These are phyloP conservation scores for Eupsittula cactorum DNA, from an alignment of 2,113 vertebrate genomes.

Conservation along the genomic window DNA sequence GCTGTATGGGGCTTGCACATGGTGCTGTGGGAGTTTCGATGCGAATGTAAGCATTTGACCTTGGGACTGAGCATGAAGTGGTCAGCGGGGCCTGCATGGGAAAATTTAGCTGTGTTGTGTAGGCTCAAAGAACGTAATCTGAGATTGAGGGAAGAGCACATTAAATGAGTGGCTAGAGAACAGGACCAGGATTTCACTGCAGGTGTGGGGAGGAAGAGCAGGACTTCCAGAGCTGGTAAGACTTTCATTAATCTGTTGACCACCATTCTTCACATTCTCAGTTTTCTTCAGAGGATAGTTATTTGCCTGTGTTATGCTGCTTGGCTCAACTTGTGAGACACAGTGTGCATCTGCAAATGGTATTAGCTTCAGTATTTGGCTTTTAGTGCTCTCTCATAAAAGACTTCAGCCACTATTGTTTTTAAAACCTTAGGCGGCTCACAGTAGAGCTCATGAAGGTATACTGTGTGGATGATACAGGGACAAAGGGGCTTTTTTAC, in stretches of 20 bases:
- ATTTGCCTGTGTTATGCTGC: not conserved
- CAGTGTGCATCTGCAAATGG: not conserved
- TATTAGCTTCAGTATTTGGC: not conserved
- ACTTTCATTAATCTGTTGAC: not conserved
- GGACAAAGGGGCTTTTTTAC: not conserved
- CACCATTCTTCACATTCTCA: not conserved
- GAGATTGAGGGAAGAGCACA: not conserved
- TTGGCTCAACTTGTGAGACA: not conserved
- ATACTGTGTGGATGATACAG: not conserved
- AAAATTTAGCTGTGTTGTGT: not conserved
- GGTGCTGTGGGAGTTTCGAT: not conserved
- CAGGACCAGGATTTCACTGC: not conserved
- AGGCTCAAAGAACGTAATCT: not conserved
- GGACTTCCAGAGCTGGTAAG: not conserved
- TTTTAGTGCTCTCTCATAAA: not conserved
- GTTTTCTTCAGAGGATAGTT: constrained; percentile 13
- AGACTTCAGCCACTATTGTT: not conserved
- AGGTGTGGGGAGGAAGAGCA: not conserved
- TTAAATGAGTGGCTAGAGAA: not conserved
- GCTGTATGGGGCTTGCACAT: not conserved
- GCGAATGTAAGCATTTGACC: not conserved
- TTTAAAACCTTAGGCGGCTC: not conserved
- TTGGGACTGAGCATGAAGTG: not conserved
- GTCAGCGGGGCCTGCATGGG: not conserved
- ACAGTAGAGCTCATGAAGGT: not conserved